Conservation (phyloP, 2,113 vertebrate species). For the human region DNA sequence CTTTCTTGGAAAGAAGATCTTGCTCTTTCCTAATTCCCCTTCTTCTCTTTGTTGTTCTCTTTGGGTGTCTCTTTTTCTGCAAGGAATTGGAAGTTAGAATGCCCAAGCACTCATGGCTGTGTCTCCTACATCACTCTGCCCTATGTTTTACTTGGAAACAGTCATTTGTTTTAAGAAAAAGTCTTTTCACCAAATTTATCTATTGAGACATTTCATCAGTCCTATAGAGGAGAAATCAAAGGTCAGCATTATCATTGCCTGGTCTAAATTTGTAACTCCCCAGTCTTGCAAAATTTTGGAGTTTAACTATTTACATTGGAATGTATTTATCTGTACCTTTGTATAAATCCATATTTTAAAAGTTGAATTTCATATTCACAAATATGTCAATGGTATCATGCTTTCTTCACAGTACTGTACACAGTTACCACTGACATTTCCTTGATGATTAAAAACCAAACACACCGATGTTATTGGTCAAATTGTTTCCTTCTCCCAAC, state of each 20-base stretch:
- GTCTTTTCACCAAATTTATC: neutral
- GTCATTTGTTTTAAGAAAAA: neutral
- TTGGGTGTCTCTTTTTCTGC: neutral
- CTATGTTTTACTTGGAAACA: neutral
- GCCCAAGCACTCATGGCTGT: neutral
- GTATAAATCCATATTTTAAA: neutral
- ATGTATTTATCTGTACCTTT: slow-evolving; percentile 10
- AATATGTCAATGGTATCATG: neutral
- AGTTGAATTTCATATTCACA: neutral
- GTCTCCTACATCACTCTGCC: neutral
- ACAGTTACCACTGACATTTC: neutral
- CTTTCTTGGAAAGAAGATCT: neutral
- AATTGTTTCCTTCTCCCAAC: neutral
- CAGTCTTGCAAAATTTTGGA: neutral
- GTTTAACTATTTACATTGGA: neutral
- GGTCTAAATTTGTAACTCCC: neutral
- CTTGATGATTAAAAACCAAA: neutral
- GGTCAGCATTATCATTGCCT: neutral
- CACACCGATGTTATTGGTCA: neutral
- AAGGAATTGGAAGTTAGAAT: neutral
- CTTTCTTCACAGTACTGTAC: neutral
- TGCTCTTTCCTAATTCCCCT: neutral
- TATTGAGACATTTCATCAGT: neutral
- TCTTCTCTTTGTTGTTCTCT: neutral
- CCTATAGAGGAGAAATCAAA: neutral